Percentiles rank a stretch among this genome's conserved stretches.
Evolutionary conservation across 1,140 invertebrate species (phyloP).

Genomic region (Oedothorax gibbosus): DNA sequence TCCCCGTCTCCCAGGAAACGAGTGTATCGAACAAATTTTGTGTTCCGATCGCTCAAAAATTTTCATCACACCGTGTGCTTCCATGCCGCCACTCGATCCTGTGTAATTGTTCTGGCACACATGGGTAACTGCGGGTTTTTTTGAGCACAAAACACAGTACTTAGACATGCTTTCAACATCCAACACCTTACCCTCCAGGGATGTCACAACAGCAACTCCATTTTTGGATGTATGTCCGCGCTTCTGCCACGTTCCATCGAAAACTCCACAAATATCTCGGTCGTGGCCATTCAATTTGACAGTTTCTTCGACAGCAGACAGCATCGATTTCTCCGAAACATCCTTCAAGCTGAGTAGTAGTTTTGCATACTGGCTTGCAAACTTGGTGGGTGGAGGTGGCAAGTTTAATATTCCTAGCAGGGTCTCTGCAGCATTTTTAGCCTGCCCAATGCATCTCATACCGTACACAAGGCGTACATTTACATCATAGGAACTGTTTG

Average conservation of each 20-base stretch:
- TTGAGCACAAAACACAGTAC: too few relatives aligned
- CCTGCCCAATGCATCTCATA: slow-evolving; percentile 16
- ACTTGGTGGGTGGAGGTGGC: slow-evolving; percentile 3
- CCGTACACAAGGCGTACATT: slow-evolving; percentile 8
- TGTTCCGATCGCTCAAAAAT: slow-evolving; percentile 55
- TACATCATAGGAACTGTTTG: background rate
- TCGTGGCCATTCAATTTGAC: background rate
- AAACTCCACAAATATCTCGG: too few relatives aligned
- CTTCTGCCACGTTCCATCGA: too few relatives aligned
- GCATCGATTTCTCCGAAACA: slow-evolving; percentile 19
- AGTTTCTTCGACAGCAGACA: slow-evolving; percentile 7
- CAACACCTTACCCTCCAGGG: too few relatives aligned
- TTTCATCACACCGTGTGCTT: slow-evolving; percentile 10
- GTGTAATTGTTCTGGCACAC: too few relatives aligned
- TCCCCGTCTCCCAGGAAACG: background rate
- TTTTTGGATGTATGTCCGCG: too few relatives aligned
- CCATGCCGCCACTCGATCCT: too few relatives aligned
- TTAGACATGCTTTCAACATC: too few relatives aligned
- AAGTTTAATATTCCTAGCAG: slow-evolving; percentile 22
- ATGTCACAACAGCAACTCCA: too few relatives aligned
- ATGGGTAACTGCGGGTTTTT: background rate
- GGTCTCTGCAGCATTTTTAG: background rate
- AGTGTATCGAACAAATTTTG: slow-evolving; percentile 30
- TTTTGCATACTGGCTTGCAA: background rate
- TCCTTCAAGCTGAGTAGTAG: background rate